Conservation (phyloP, 2,888 invertebrate species). For the Furcula furcula region DNA sequence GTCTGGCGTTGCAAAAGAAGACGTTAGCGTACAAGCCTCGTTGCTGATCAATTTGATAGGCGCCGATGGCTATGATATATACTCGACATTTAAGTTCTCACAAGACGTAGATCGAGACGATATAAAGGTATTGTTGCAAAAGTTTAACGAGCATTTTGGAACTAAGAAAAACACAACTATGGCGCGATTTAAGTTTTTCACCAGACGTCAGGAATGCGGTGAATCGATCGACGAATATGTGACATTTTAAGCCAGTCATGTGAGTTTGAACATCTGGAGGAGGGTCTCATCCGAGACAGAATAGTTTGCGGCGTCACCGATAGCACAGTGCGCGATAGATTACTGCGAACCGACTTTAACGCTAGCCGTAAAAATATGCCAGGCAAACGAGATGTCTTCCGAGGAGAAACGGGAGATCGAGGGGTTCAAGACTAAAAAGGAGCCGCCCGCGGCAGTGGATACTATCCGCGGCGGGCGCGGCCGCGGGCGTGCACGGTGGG, state of each 20-base stretch:
- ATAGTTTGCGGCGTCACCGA: conserved; percentile 12
- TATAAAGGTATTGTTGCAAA: conserved; percentile 1
- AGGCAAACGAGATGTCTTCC: conserved; percentile 11
- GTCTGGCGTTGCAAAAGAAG: conserved; percentile 13
- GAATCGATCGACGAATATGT: conserved; percentile 7
- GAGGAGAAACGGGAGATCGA: conserved; percentile 4
- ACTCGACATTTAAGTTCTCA: conserved; percentile 3
- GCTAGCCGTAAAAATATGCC: conserved; percentile 13
- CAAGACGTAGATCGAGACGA: conserved; percentile 1
- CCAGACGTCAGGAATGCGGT: conserved; percentile 1
- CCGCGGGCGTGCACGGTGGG: neutral
- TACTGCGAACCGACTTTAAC: conserved; percentile 10
- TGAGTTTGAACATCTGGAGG: conserved; percentile 12
- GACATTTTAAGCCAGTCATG: conserved; percentile 10
- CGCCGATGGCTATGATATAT: conserved; percentile 3
- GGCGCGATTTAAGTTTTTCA: conserved; percentile 3
- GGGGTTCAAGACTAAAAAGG: neutral
- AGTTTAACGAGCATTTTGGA: conserved; percentile 2
- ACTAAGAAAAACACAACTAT: conserved; percentile 1
- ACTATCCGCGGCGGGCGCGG: neutral
- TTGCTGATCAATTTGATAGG: conserved; percentile 5
- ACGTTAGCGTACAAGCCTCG: conserved; percentile 6
- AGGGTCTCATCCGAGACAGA: conserved; percentile 12
- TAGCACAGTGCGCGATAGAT: conserved; percentile 6
- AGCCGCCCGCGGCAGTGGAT: neutral